Base-by-base conservation (phyloP, 1,140 invertebrate species). In the Caenorhabditis inopinata region DNA sequence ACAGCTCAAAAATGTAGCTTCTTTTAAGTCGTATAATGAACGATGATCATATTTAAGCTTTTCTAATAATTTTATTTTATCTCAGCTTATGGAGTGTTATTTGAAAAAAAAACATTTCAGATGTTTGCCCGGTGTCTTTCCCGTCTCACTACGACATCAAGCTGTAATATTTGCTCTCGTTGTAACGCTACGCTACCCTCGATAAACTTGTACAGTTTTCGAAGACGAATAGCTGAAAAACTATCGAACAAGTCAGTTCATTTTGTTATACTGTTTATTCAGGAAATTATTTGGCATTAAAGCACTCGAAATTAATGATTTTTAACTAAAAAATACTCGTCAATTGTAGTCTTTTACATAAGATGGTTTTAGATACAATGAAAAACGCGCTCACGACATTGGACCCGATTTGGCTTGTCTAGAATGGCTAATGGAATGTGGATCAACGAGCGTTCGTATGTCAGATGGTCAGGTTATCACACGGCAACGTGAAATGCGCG, bases 371-470 rank as follows among this genome's bases (percentile, higher is more conserved):
- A 80, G 74, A 32, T 87, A 75, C 75, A 58, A 84, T 32, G 76
- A 76, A 23, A 77, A 87, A 23, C 78, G 87, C 27, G 83, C 88
- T 14, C 47, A 77, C 5, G 74, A 74, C 27, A 48, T 87, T 9
- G 86, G 86, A 9, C 86, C 86, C 1, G 86, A 87, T 79, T 79
- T 87, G 14, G 85, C 86, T 0, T 88, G 87, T 76, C 73, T 87
- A 0, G 87, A 88, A 79, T 87, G 86, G 86, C 74, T 86, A 11
- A 88, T 87, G 87, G 86, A 87, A 35, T 85, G 85, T 49, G 86
- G 86, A 29, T 76, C 86, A 16, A 85, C 87, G 6, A 74, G 74
- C 23, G 85, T 87, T 23, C 32, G 68, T 27, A 85, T 87, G 84
- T 81, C 83, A 21, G 85, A 88, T 78, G 87, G 85, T 5, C 79